phyloP scores from a whole-genome alignment of 2,113 vertebrate genomes.

The Nesoenas mayeri region DNA sequence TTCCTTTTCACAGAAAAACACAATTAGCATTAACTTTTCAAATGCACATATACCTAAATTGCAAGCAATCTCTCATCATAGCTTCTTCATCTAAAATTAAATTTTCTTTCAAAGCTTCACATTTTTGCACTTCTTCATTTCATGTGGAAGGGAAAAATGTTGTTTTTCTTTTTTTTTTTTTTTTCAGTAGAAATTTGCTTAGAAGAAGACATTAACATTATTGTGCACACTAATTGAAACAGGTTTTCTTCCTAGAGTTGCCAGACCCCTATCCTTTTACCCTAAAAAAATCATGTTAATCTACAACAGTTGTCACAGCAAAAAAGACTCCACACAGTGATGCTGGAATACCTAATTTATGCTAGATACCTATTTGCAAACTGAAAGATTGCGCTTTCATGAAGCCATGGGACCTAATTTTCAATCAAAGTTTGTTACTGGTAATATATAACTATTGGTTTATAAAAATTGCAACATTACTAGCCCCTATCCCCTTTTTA shows the following conservation, averaged over 20 bases:
- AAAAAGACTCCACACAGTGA: neutral
- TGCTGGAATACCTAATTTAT: neutral
- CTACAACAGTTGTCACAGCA: neutral
- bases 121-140: neutral
- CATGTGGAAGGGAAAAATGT: neutral
- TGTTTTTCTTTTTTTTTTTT: neutral
- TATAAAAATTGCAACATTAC: neutral
- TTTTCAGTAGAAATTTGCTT: neutral
- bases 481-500: fast-evolving
- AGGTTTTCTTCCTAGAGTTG: neutral
- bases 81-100: neutral
- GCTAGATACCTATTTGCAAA: neutral
- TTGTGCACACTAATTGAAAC: neutral
- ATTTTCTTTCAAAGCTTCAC: neutral
- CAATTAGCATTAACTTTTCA: neutral
- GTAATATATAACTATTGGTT: neutral
- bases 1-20: neutral
- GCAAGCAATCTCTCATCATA: neutral
- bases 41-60: neutral
- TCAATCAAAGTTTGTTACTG: neutral
- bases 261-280: fast-evolving
- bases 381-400: neutral
- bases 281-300: neutral
- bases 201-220: neutral
- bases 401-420: neutral